Base-by-base conservation (phyloP, 2,888 invertebrate species). In the Drosophila lutescens region DNA sequence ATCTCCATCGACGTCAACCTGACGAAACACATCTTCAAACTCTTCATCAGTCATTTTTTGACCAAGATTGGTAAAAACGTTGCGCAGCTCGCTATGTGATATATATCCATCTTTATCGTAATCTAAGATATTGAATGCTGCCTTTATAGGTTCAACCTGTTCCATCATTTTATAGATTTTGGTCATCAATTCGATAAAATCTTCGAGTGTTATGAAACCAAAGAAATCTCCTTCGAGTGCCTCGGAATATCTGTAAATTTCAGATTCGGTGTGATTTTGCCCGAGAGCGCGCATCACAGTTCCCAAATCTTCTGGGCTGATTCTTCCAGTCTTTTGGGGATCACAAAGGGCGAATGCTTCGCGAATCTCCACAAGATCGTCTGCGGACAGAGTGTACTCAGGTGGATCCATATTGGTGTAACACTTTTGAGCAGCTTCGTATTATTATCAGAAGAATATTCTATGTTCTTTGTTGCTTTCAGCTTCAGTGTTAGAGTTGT, bases 31-130 rank as follows among this genome's bases (percentile, higher is more conserved):
- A 93, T 98, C 98, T 92, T 98, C 98, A 80, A 98, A 98, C 93
- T 99, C 98, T 93, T 98, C 98, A 93, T 98, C 98, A 90, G 98
- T 98, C 90, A 99, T 95, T 93, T 98, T 98, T 93, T 99, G 98
- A 62, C 98, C 98, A 88, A 98, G 95, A 94, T 98, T 98, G 93
- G 98, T 98, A 98, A 99, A 98, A 73, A 98, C 98, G 93, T 98
- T 97, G 93, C 98, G 96, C 91, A 98, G 94, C 93, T 98, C 98
- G 74, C 97, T 97, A 79, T 97, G 97, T 75, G 97, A 97, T 93
- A 99, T 98, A 94, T 98, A 98, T 86, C 99, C 98, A 93, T 98
- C 98, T 91, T 98, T 98, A 94, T 98, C 98, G 93, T 98, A 98
- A 94, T 98, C 98, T 93, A 98, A 98, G 6, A 20, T 9, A 0